phyloP scores from a whole-genome alignment of 2,113 vertebrate genomes.

The Nycticryphes semicollaris region DNA sequence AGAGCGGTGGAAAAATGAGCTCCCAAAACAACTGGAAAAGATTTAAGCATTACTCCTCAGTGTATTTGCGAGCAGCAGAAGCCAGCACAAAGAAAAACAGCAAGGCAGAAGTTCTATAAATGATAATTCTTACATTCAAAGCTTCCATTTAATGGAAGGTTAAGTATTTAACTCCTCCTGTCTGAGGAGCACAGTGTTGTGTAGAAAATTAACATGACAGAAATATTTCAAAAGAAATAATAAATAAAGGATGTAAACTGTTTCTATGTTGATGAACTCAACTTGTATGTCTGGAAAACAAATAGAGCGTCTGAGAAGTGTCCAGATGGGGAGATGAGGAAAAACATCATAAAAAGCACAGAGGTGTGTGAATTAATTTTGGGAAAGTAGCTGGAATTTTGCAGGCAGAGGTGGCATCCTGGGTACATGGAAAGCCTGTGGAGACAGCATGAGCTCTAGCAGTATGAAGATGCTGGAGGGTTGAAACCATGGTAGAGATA shows the following conservation, averaged over 20 bases:
- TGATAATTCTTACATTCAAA: background rate
- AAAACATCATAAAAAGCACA: conserved; percentile 2
- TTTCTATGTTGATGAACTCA: background rate
- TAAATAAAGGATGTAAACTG: background rate
- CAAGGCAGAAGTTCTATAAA: background rate
- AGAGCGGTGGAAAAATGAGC: background rate
- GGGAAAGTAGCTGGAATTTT: conserved; percentile 24
- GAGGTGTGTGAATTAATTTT: background rate
- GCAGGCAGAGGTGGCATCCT: background rate
- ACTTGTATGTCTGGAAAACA: background rate
- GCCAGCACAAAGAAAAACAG: conserved; percentile 4
- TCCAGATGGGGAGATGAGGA: background rate
- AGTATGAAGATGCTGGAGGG: background rate
- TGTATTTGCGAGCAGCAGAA: conserved; percentile 14
- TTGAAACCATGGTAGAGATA: background rate
- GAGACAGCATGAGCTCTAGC: conserved; percentile 15
- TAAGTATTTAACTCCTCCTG: background rate
- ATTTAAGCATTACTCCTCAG: background rate
- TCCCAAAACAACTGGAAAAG: conserved; percentile 18
- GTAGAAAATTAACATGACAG: background rate
- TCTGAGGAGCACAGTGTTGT: background rate
- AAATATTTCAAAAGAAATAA: background rate
- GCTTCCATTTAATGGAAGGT: background rate
- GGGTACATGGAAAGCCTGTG: background rate
- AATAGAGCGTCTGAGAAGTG: background rate